Evolutionary conservation across 2,888 invertebrate genomes (phyloP), one percentile per base, ranked within the genome.

Genomic region (Lottia scabra): DNA sequence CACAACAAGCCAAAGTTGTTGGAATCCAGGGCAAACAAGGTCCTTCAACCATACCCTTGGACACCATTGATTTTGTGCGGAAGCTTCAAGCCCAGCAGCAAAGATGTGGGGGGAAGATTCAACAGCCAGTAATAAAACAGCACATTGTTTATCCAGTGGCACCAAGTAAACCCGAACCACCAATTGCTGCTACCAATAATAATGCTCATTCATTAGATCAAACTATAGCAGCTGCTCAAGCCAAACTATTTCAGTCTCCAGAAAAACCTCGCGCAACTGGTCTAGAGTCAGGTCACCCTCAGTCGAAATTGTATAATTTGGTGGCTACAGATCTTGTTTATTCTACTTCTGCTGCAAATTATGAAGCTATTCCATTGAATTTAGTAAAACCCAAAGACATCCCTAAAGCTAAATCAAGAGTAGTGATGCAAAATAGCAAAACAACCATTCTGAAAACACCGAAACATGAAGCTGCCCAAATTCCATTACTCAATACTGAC

Each of bases 151-250:
- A 19, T 12, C 56, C 56, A 23, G 13, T 19, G 23, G 12, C 12
- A 23, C 19, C 19, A 56, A 10, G 12, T 56, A 56, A 23, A 8
- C 23, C 13, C 2, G 19, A 19, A 56, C 19, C 19, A 56, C 23
- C 56, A 56, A 19, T 4, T 19, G 38, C 10, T 38, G 10, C 38
- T 38, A 38, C 38, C 38, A 56, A 23, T 56, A 56, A 23, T 56
- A 23, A 19, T 23, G 19, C 12, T 23, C 56, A 23, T 56, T 23
- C 19, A 3, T 56, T 56, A 56, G 56, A 56, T 56, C 56, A 56
- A 56, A 68, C 72, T 43, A 68, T 72, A n/a, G n/a, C 68, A 19
- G 68, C 72, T 27, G 68, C 72, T 46, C 64, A 48, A n/a, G 63
- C 65, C 38, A 72, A 72, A 27, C 19, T 38, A 15, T 30, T 23